phyloP scores from a whole-genome alignment of 1,140 invertebrate species.

The Cydia fagiglandana region DNA sequence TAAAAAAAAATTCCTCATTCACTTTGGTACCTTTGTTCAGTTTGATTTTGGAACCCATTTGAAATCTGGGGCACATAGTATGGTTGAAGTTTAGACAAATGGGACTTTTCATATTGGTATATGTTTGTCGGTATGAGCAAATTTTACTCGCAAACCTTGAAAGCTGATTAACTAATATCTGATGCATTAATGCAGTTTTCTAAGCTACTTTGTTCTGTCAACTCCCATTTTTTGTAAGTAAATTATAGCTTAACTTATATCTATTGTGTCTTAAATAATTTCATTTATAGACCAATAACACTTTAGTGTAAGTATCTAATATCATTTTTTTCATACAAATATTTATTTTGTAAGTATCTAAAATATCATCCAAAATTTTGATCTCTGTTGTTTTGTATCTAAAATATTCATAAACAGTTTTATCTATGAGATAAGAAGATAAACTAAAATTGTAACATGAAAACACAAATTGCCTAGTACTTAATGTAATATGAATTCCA shows the following conservation, averaged over 20 bases:
- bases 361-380: not conserved
- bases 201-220: too few species aligned
- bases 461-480: not conserved
- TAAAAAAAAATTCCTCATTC: slow-evolving; percentile 11
- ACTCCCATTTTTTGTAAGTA: too few species aligned
- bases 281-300: too few species aligned
- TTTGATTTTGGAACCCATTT: slow-evolving; percentile 33
- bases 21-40: slow-evolving; percentile 14
- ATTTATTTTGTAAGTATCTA: too few species aligned
- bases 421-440: not conserved
- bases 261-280: too few species aligned
- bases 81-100: not conserved
- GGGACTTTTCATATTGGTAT: not conserved
- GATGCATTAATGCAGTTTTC: too few species aligned
- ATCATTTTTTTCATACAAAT: too few species aligned
- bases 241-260: too few species aligned
- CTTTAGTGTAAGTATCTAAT: too few species aligned
- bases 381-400: not conserved
- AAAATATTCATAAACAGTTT: not conserved
- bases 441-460: not conserved
- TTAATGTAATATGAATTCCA: not conserved
- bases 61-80: slow-evolving; percentile 34
- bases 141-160: too few species aligned
- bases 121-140: too few species aligned
- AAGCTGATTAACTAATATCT: too few species aligned